These are phyloP conservation scores for roundworm (Caenorhabditis elegans) DNA, from an alignment of 1,140 invertebrate genomes.

Conservation along the genomic window DNA sequence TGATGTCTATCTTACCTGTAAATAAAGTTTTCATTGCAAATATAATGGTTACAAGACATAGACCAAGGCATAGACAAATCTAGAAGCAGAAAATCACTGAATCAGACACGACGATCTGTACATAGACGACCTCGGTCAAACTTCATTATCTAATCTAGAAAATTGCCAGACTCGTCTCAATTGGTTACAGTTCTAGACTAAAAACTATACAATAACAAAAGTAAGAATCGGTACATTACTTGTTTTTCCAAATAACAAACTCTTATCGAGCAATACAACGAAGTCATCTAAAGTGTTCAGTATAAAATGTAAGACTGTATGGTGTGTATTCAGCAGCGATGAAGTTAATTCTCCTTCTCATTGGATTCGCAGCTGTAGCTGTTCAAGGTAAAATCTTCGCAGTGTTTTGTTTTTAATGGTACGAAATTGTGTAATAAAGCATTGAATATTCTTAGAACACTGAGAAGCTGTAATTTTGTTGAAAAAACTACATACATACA, in stretches of 20 bases:
- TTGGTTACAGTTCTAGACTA: neutral
- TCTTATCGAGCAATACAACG: neutral
- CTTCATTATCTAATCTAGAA: neutral
- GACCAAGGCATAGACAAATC: neutral
- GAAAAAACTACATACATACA: no score
- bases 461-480: no score
- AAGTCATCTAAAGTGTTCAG: neutral
- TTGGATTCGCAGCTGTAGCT: neutral
- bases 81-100: neutral
- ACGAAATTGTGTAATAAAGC: no score
- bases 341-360: neutral
- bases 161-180: no score
- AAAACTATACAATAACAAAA: neutral
- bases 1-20: constrained; percentile 8
- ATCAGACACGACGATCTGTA: no score
- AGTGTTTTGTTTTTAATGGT: no score
- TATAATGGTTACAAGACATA: neutral
- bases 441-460: no score
- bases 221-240: neutral
- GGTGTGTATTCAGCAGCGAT: neutral
- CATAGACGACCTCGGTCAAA: neutral
- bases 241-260: neutral
- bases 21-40: constrained; percentile 11
- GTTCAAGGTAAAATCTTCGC: constrained; percentile 19
- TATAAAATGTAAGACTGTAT: neutral